Evolutionary conservation across 2,888 invertebrate genomes (phyloP), one percentile per base, ranked within the genome.

Genomic region (Aromia moschata): DNA sequence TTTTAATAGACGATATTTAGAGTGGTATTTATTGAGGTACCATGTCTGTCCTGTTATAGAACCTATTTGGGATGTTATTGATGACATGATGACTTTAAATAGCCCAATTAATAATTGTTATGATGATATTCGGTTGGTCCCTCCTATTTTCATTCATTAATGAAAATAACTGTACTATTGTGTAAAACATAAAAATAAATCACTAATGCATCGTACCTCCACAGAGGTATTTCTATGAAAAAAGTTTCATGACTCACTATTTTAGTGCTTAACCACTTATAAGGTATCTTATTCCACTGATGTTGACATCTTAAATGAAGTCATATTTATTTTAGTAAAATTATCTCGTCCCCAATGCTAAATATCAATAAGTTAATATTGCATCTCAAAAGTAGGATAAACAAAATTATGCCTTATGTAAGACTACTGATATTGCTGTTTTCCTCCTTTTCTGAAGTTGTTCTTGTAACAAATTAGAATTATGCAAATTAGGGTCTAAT

Each of bases 301-400:
- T 61, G 47, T 62, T 61, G 59, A 59, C 58, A 67, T 64, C 25
- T 57, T 33, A 45, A 58, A 58, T 67, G 67, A 67, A 64, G 64
- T 67, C 67, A 67, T 64, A 47, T 58, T 64, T 67, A 67, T 67
- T 67, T 64, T 61, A 20, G 59, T 58, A 15, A 38, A 53, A 58
- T 58, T 58, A 41, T 53, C 45, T 41, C 14, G 25, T 49, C 49
- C 38, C 18, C 33, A 33, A 11, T 49, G 18, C 10, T n/a, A 20
- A 49, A 9, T 46, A 33, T 18, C 12, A 18, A n/a, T 40, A 37
- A 37, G 37, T 38, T 49, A 12, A 37, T 18, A 49, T 49, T 33
- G 4, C 25, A 5, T 4, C 4, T 25, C 25, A 4, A 25, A 25
- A 25, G 9, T 25, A 25, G 25, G 25, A 25, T 5, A 25, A 25